Evolutionary conservation across 1,140 invertebrate genomes (phyloP), one percentile per base, ranked within the genome.

Genomic region (Lepidurus arcticus): DNA sequence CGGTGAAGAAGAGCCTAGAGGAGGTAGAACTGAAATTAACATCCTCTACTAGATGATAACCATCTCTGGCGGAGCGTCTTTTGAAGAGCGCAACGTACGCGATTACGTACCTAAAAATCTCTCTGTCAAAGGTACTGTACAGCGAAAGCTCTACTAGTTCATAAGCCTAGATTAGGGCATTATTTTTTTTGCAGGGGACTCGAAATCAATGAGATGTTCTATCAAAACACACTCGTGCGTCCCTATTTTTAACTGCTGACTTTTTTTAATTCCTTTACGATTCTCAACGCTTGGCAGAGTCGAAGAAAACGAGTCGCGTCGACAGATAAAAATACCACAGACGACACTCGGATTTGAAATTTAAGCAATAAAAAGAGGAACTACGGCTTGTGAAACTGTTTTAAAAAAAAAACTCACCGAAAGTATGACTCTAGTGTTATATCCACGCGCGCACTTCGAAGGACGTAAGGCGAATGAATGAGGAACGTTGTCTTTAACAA

Each of bases 161-260:
- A 34, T 34, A 34, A 3, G 3, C 34, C 34, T 3, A 34, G 4
- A 34, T 34, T 34, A 34, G 34, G 34, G 4, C 34, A 34, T 34
- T 34, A 34, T 34, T 34, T 34, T 34, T 34, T 34, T 34, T 34
- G 34, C 34, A 4, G 34, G 34, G 34, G 34, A 34, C 4, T 34
- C 34, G 34, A 34, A 34, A 34, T 34, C 34, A 34, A 4, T 34
- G 34, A 34, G 34, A 3, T 34, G 34, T 34, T 34, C 16, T 7
- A 16, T 16, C 9, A 10, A 7, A 13, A 65, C 53, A 65, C 53
- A 65, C 5, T 65, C 53, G 53, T 47, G 16, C 5, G 45, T 65
- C 53, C 53, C 53, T 65, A 65, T 65, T 65, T 65, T 65, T 65
- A 65, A 65, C 53, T 65, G 53, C 53, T 65, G 53, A 65, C 53